phyloP scores from a whole-genome alignment of 2,797 vertebrate species.

The Falco columbarius region DNA sequence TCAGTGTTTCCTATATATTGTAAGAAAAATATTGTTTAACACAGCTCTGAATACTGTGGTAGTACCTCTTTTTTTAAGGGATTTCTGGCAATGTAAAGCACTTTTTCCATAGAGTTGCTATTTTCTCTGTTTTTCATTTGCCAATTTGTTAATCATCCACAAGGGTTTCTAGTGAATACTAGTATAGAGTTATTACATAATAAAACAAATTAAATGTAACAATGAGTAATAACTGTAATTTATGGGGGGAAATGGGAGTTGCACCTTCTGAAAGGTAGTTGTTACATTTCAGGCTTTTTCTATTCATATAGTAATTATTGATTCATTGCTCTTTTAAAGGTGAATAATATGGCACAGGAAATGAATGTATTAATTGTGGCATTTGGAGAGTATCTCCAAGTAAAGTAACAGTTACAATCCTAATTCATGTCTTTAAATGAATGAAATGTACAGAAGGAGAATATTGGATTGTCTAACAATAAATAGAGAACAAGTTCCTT shows the following conservation, averaged over 20 bases:
- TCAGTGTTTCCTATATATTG: background rate
- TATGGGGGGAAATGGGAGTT: accelerated
- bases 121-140: background rate
- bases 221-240: background rate
- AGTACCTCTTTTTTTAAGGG: background rate
- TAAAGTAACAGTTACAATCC: background rate
- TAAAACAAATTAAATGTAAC: background rate
- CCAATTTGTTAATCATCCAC: background rate
- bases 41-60: accelerated
- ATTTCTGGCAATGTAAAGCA: background rate
- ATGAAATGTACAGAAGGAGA: background rate
- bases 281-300: background rate
- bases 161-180: background rate
- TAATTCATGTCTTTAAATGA: background rate
- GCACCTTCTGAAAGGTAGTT: background rate
- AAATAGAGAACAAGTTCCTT: background rate
- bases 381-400: background rate
- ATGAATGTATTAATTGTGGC: background rate
- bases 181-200: background rate
- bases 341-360: background rate
- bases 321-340: background rate
- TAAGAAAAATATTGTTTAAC: background rate
- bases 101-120: background rate
- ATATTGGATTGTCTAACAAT: background rate
- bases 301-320: background rate